Evolutionary conservation across 2,113 vertebrate species (phyloP), one percentile per base, ranked within the genome.

Genomic region (Ameiurus melas): DNA sequence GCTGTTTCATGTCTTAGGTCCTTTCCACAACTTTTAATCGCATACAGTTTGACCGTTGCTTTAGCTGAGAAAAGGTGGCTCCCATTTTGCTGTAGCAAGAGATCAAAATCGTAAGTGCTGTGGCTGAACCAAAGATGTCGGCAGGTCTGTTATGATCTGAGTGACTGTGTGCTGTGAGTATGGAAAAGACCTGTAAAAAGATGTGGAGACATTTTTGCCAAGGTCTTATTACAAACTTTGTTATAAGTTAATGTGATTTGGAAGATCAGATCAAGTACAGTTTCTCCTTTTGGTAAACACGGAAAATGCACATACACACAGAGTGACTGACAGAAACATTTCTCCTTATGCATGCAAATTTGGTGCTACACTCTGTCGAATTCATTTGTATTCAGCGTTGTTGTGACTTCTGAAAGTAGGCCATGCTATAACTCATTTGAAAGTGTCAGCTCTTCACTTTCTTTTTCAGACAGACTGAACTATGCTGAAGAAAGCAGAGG

Each of bases 331-430:
- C 68, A 83, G 71, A 87, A 71, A 62, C 39, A 84, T 83, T 73
- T 60, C 75, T 51, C 20, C 16, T 77, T 84, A 78, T 47, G 43
- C 39, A 79, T 68, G 60, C 80, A 88, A 84, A 84, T 70, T 86
- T 88, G 36, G 83, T 73, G 83, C 20, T 39, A 83, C 39, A 70
- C 75, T 68, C 36, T 70, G 84, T 86, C 55, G 8, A 84, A 57
- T 90, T 90, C 62, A 86, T 86, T 89, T 86, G 68, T 80, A 88
- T 89, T 84, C 85, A 62, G 70, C 39, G 68, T 86, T 77, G 64
- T 85, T 36, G 87, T 58, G 84, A 82, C 78, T 66, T 88, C 27
- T 71, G 80, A 90, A 90, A 84, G 71, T 86, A 88, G 89, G 86
- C 86, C 86, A 90, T 39, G 33, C 60, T 84, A n/a, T 16, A 90